Evolutionary conservation across 2,797 vertebrate species (phyloP), one percentile per base, ranked within the genome.

Genomic region (Atherinosoma microstoma): DNA sequence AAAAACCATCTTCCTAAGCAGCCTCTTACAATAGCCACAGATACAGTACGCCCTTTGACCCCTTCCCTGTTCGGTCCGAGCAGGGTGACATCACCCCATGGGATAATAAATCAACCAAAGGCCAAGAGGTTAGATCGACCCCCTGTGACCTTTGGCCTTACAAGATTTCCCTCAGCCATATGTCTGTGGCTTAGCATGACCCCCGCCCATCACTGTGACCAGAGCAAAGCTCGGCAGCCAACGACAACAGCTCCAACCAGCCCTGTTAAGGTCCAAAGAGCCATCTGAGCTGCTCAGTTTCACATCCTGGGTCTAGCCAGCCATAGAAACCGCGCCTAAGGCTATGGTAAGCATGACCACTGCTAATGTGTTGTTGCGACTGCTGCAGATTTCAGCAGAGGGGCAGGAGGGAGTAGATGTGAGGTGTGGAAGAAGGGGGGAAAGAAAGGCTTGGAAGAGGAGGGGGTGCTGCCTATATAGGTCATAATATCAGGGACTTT

Each of bases 401-500:
- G 30, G 34, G 32, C 60, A 32, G 51, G 53, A 49, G 63, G 40
- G 27, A 60, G 58, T 64, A 22, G 18, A 35, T 35, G 22, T 0
- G 47, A 65, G 76, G 76, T 84, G 74, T 16, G 15, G 60, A 42
- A 77, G 60, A 70, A 40, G n/a, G 16, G 59, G 18, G 49, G 9
- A 10, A 56, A 59, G 64, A 64, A 40, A 59, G 76, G 51, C 59
- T 54, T 71, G 3, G 3, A 16, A 29, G 51, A 51, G 47, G n/a
- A 51, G 47, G 47, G 70, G 61, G 76, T 16, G 66, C 54, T 63
- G 65, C 62, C 68, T 75, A 84, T 88, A 66, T 88, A 83, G 87
- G 86, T 92, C 78, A 79, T 75, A 67, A 83, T 90, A 91, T 88
- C 84, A 79, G 79, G 90, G 88, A 87, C 86, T 87, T 89, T 85